Percentiles rank a stretch among this genome's conserved stretches.
Conservation (phyloP, 2,888 invertebrate species). For the Helleia helle region DNA sequence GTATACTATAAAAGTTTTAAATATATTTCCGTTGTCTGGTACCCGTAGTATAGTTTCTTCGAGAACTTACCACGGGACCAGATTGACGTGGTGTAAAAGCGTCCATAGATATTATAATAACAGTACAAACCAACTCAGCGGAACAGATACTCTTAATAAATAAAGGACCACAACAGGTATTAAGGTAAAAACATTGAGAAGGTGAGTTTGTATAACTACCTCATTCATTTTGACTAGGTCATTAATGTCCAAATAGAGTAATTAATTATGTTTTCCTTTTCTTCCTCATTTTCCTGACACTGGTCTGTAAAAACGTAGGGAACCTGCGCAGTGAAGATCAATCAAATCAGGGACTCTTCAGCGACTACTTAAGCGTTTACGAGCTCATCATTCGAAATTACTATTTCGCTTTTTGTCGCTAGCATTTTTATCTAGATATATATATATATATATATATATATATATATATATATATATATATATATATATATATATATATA, state of each 20-base stretch:
- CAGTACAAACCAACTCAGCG: no score
- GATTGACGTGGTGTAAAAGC: no score
- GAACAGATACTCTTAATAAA: no score
- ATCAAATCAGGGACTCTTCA: constrained; percentile 58
- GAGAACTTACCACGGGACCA: no score
- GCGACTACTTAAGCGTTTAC: constrained; percentile 57
- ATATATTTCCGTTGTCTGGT: no score
- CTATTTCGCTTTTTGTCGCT: constrained; percentile 6
- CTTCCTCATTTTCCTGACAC: constrained; percentile 60
- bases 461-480: no score
- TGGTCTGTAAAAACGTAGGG: constrained; percentile 55
- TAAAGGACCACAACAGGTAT: neutral
- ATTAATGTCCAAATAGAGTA: constrained; percentile 72
- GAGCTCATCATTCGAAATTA: constrained; percentile 38
- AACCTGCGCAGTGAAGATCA: constrained; percentile 52
- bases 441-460: no score
- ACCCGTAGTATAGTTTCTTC: no score
- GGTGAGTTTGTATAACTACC: constrained; percentile 32
- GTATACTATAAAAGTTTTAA: no score
- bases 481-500: no score
- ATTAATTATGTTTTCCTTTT: constrained; percentile 65
- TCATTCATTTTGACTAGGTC: constrained; percentile 57
- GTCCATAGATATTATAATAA: no score
- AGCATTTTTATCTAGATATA: constrained; percentile 1
- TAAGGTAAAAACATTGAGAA: neutral